A percentile compares a stretch with the other conserved stretches of the same genome.
These are phyloP conservation scores for Anolis sagrei DNA, from an alignment of 2,113 vertebrate species.

Conservation along the genomic window DNA sequence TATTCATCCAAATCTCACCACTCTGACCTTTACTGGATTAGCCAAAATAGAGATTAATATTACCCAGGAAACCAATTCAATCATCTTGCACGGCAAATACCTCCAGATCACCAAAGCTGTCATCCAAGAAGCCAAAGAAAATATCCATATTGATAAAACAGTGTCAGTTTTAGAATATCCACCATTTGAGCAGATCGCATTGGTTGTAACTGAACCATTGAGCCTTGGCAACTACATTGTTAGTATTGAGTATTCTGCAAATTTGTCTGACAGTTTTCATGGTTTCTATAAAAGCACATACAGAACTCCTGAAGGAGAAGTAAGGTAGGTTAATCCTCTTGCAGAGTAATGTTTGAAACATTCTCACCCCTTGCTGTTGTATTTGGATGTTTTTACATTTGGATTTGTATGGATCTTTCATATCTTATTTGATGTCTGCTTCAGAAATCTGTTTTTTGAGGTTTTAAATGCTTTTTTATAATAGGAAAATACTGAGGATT, in stretches of 20 bases:
- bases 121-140: slow-evolving; percentile 63
- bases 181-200: slow-evolving; percentile 81
- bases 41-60: slow-evolving; percentile 78
- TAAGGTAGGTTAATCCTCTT: slow-evolving; percentile 80
- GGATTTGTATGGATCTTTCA: background rate
- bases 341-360: background rate
- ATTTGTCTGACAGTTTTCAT: slow-evolving; percentile 84
- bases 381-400: background rate
- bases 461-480: background rate
- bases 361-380: background rate
- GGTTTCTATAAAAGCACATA: slow-evolving; percentile 94
- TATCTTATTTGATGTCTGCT: background rate
- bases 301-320: slow-evolving; percentile 81
- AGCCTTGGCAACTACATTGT: slow-evolving; percentile 77
- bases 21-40: slow-evolving; percentile 78
- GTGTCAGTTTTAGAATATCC: slow-evolving; percentile 80
- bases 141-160: background rate
- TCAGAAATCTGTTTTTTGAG: background rate
- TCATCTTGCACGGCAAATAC: slow-evolving; percentile 86
- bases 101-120: slow-evolving; percentile 74
- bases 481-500: background rate
- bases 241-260: slow-evolving; percentile 78
- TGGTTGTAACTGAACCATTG: slow-evolving; percentile 74
- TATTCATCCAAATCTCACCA: slow-evolving; percentile 89
- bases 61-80: slow-evolving; percentile 69